Evolutionary conservation across 2,113 vertebrate genomes (phyloP), one percentile per base, ranked within the genome.

Genomic region (Neofelis nebulosa): DNA sequence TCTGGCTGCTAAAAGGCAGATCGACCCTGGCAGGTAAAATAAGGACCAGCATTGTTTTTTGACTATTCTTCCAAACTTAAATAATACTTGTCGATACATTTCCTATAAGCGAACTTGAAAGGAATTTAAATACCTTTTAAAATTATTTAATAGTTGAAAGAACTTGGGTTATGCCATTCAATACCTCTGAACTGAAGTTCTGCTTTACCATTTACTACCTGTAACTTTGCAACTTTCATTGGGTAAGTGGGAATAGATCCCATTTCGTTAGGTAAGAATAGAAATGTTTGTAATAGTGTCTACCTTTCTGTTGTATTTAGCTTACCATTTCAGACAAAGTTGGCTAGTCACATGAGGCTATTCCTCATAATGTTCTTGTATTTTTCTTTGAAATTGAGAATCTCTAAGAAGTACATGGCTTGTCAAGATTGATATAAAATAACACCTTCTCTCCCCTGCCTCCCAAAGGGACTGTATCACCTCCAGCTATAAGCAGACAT

Each of bases 311-410:
- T 91, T 57, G 50, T 48, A 68, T 69, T 93, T 8, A 41, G 36
- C 52, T 88, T 68, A 83, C 12, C 18, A 82, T 76, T 91, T 97
- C n/a, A 88, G 68, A 63, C 27, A 50, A 92, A 68, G 69, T 63
- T 6, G 52, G 16, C 50, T 66, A 50, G 81, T 25, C 92, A 38
- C 15, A 41, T 2, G 38, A 89, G 31, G 66, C 10, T 83, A 19
- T 86, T 95, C 68, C 21, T 83, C 14, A 31, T 19, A 25, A 16
- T 9, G 2, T 29, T 13, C 6, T 66, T 90, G 89, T 63, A 36
- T 81, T 83, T 96, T 82, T 19, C 13, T 63, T 86, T 89, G n/a
- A 86, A 90, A 83, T 36, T 81, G 33, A 94, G 38, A 89, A 27
- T 92, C 3, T 48, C 23, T 94, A 23, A 29, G 82, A 85, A 84